Percentiles rank a stretch among this genome's conserved stretches.
Evolutionary conservation across 2,797 vertebrate species (phyloP).

Genomic region (Salarias fasciatus): DNA sequence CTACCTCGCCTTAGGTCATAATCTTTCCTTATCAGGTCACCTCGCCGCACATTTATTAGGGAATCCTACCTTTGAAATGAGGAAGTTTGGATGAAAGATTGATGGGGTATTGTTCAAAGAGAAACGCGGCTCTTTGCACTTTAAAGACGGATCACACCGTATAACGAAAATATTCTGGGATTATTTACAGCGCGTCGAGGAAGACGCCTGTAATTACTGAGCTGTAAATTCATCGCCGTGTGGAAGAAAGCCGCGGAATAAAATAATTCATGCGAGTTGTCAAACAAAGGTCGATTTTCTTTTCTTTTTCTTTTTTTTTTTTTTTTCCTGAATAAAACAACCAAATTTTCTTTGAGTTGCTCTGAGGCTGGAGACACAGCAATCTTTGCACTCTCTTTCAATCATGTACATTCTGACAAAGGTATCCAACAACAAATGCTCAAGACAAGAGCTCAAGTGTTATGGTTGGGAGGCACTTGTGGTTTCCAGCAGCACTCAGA

Average conservation of each 20-base stretch:
- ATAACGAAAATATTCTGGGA: slow-evolving; percentile 19
- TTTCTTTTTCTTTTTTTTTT: not conserved
- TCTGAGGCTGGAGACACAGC: slow-evolving; percentile 1
- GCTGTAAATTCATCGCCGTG: too few relatives aligned
- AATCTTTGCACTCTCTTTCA: slow-evolving; percentile 58
- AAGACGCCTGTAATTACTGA: too few relatives aligned
- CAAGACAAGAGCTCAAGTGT: slow-evolving; percentile 82
- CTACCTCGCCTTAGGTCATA: slow-evolving; percentile 72
- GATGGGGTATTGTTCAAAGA: slow-evolving; percentile 82
- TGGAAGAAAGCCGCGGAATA: too few relatives aligned
- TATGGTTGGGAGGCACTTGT: slow-evolving; percentile 79
- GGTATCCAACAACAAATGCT: slow-evolving; percentile 74
- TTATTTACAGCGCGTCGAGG: too few relatives aligned
- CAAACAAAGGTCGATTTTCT: slow-evolving; percentile 2
- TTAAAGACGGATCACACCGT: slow-evolving; percentile 57
- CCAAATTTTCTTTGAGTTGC: slow-evolving; percentile 37
- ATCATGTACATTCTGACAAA: slow-evolving; percentile 64
- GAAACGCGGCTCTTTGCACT: slow-evolving; percentile 73
- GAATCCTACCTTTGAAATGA: slow-evolving; percentile 81
- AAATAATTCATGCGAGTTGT: not conserved
- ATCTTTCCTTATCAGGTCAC: slow-evolving; percentile 76
- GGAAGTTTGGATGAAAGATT: slow-evolving; percentile 79
- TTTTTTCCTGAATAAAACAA: slow-evolving; percentile 3
- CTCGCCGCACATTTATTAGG: slow-evolving; percentile 75
- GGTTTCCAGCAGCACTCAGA: slow-evolving; percentile 83